Base-by-base conservation (phyloP, 1,140 invertebrate species). In the Asbolus verrucosus region DNA sequence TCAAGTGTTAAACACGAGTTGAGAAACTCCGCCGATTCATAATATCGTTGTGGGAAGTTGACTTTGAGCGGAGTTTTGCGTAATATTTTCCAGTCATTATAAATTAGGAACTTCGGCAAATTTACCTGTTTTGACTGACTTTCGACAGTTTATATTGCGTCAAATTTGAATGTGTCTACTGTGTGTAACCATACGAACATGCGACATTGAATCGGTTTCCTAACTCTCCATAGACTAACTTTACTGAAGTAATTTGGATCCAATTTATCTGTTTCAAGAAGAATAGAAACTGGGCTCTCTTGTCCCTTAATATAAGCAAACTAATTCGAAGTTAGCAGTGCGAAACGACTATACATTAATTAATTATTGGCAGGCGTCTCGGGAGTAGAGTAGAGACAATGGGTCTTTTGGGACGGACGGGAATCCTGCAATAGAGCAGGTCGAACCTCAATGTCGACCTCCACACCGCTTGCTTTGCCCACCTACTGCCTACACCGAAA, bases 271-370 rank as follows among this genome's bases (percentile, higher is more conserved):
- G 46, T 54, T 54, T 54, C 46, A 27, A 24, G 46, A 54, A 54
- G 46, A 54, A 54, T 54, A 54, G 46, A 54, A 54, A 54, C 46
- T 27, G 46, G 46, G 46, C 46, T 21, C 46, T 54, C 46, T 54
- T 54, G 46, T 54, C 46, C 33, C 15, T 50, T 41, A 66, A 30
- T 68, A 36, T 21, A 68, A 59, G 30, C 41, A 38, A 61, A 68
- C 36, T 61, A 38, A 41, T 61, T 61, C 19, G 19, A 33, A 46
- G 43, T 70, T 66, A 50, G 38, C 38, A 50, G 65, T 50, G 65
- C 65, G 62, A 65, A 65, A 70, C 39, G 67, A 39, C 54, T 65
- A 43, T 41, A 62, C 60, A 61, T 62, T 65, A 69, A 62, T 69
- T 69, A 43, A 69, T 43, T 69, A 43, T 65, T 69, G 54, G 38